Conservation (phyloP, 2,888 invertebrate genomes). For the Helleia helle region DNA sequence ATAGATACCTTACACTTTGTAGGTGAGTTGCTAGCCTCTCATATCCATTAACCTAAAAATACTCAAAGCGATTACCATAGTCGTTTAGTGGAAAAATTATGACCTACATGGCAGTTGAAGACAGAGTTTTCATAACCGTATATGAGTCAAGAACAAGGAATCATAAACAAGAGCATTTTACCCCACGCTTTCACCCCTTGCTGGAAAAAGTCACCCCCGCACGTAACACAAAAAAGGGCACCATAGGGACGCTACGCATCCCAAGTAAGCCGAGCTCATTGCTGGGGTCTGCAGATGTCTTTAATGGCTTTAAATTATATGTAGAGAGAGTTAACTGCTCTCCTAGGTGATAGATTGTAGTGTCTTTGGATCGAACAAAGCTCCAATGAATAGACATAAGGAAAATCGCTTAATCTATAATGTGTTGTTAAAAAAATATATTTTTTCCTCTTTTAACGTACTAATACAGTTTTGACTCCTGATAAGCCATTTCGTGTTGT, state of each 20-base stretch:
- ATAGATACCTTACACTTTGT: neutral
- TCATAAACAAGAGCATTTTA: constrained; percentile 57
- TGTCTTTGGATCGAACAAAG: constrained; percentile 16
- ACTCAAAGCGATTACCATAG: too few relatives aligned
- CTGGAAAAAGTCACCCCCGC: constrained; percentile 71
- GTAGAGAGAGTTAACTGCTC: constrained; percentile 66
- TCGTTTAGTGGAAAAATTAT: constrained; percentile 45
- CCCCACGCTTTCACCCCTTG: constrained; percentile 68
- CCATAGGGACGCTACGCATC: constrained; percentile 66
- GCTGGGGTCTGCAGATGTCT: constrained; percentile 70
- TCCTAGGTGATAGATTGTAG: constrained; percentile 56
- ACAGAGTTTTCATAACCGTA: constrained; percentile 62
- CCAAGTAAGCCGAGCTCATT: constrained; percentile 66
- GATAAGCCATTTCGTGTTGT: too few relatives aligned
- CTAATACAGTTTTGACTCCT: too few relatives aligned
- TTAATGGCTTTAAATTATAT: constrained; percentile 74
- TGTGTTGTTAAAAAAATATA: too few relatives aligned
- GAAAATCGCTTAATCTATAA: too few relatives aligned
- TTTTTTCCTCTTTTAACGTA: too few relatives aligned
- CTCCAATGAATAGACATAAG: too few relatives aligned
- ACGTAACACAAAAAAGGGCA: constrained; percentile 69
- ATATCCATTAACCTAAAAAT: too few relatives aligned
- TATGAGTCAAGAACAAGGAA: constrained; percentile 67
- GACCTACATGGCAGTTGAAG: constrained; percentile 54
- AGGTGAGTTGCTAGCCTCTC: constrained; percentile 15